A percentile compares a stretch with the other conserved stretches of the same genome.
phyloP scores from a whole-genome alignment of 2,888 invertebrate species.

The Cybosia mesomella region DNA sequence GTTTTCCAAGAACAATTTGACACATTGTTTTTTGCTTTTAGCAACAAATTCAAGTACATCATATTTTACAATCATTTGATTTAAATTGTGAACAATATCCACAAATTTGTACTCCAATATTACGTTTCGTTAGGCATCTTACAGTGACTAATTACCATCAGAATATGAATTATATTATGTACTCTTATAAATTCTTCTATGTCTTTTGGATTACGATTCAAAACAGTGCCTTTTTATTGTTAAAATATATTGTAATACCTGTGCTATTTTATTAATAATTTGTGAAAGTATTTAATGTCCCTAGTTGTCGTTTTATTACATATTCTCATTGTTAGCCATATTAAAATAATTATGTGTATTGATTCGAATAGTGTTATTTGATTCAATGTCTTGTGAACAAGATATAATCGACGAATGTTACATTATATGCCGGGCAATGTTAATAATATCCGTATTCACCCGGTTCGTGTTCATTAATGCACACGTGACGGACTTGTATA shows the following conservation, averaged over 20 bases:
- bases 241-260: slow-evolving; percentile 59
- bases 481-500: slow-evolving; percentile 13
- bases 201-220: slow-evolving; percentile 67
- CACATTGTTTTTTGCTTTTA: too few relatives aligned
- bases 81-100: slow-evolving; percentile 18
- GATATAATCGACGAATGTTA: neutral
- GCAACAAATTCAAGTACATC: too few relatives aligned
- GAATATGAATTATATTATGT: slow-evolving; percentile 41
- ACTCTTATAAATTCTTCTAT: slow-evolving; percentile 47
- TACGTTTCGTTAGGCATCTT: slow-evolving; percentile 14
- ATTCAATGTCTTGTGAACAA: slow-evolving; percentile 8
- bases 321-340: slow-evolving; percentile 34
- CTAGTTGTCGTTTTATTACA: slow-evolving; percentile 28
- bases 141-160: slow-evolving; percentile 46
- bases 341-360: slow-evolving; percentile 29
- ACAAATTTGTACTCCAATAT: slow-evolving; percentile 11
- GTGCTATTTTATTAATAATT: slow-evolving; percentile 51
- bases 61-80: slow-evolving; percentile 25
- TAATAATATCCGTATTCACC: slow-evolving; percentile 2
- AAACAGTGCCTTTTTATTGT: slow-evolving; percentile 79
- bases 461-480: slow-evolving; percentile 6
- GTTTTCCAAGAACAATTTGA: neutral
- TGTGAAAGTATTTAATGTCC: slow-evolving; percentile 34
- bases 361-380: slow-evolving; percentile 20
- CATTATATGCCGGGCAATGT: slow-evolving; percentile 14